Percentiles rank a stretch among this genome's conserved stretches.
These are phyloP conservation scores for Platysteira castanea DNA, from an alignment of 2,113 vertebrate genomes.

Conservation along the genomic window DNA sequence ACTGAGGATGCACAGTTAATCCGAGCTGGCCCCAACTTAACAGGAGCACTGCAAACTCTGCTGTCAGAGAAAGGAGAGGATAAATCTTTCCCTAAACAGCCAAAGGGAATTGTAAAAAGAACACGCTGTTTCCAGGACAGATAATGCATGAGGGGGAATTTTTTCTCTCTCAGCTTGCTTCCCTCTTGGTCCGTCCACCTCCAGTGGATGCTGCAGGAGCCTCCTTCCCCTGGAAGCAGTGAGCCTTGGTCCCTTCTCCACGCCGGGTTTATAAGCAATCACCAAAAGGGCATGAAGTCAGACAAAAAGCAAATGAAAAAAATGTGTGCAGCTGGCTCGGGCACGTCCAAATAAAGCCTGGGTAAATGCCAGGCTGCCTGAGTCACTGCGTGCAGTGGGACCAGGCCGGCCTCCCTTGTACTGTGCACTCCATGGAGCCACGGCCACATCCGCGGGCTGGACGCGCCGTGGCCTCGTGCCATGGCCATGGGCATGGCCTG, in stretches of 20 bases:
- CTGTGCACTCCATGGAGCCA: not conserved
- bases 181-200: not conserved
- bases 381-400: not conserved
- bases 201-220: not conserved
- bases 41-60: not conserved
- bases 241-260: not conserved
- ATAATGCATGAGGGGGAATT: not conserved
- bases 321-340: not conserved
- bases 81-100: not conserved
- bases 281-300: constrained; percentile 33
- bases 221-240: not conserved
- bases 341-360: constrained; percentile 24
- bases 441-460: not conserved
- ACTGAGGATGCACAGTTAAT: constrained; percentile 41
- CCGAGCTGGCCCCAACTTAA: not conserved
- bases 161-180: not conserved
- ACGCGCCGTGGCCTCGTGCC: fast-evolving
- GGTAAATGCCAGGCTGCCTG: constrained; percentile 51
- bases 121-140: not conserved
- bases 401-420: not conserved
- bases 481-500: not conserved
- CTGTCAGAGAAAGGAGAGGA: not conserved
- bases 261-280: not conserved
- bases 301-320: not conserved
- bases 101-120: not conserved